Conservation (phyloP, 1,140 invertebrate species). For the Mylabris phalerata region DNA sequence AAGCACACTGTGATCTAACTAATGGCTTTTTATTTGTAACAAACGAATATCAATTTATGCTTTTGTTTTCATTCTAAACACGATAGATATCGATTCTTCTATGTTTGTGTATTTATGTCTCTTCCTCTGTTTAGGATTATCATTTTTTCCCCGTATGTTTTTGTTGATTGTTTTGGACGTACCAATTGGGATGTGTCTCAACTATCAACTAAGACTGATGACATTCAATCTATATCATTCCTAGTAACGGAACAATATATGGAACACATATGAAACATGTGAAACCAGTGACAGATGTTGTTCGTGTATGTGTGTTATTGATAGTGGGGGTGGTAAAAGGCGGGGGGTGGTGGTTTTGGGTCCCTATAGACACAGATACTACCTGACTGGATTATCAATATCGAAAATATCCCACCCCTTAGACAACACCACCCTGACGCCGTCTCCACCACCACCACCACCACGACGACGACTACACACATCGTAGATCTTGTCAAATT, state of each 20-base stretch:
- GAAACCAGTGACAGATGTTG: slow-evolving; percentile 30
- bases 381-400: slow-evolving; percentile 32
- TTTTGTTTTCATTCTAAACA: too few species aligned
- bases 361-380: slow-evolving; percentile 23
- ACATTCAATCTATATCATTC: slow-evolving; percentile 26
- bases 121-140: too few species aligned
- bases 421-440: too few species aligned
- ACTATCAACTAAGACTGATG: slow-evolving; percentile 27
- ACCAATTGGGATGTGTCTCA: slow-evolving; percentile 15
- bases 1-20: too few species aligned
- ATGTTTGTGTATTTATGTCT: too few species aligned
- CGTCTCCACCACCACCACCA: too few species aligned
- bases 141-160: background rate
- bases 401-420: background rate
- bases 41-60: too few species aligned
- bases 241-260: too few species aligned
- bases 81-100: too few species aligned
- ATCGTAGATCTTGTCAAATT: slow-evolving; percentile 32
- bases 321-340: slow-evolving; percentile 2
- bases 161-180: slow-evolving; percentile 23
- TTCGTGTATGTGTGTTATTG: slow-evolving; percentile 14
- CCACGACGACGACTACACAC: slow-evolving; percentile 5
- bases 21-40: too few species aligned
- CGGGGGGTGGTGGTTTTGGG: background rate
- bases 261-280: background rate